Evolutionary conservation across 2,113 vertebrate genomes (phyloP).

Genomic region (Pampusana beccarii): DNA sequence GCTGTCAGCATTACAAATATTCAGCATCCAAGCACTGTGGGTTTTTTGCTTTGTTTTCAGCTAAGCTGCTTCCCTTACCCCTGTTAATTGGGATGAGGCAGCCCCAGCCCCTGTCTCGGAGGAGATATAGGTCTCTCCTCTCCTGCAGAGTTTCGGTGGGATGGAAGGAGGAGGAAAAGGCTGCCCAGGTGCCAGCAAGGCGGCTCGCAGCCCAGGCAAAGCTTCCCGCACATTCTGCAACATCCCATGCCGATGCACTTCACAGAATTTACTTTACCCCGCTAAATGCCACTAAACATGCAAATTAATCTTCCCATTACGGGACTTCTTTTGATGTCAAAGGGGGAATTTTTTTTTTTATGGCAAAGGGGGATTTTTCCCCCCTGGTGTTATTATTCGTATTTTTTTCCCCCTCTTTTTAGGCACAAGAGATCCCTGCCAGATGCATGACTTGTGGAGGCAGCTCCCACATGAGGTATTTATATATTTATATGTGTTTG

Average conservation of each 20-base stretch:
- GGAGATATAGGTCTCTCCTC: not conserved
- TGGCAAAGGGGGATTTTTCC: constrained; percentile 69
- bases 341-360: constrained; percentile 65
- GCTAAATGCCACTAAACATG: constrained; percentile 75
- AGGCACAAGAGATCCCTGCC: constrained; percentile 52
- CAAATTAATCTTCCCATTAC: constrained; percentile 77
- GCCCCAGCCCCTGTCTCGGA: not conserved
- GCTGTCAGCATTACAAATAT: not conserved
- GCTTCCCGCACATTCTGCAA: constrained; percentile 62
- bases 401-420: constrained; percentile 26
- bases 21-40: not conserved
- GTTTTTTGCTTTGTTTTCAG: not conserved
- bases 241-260: constrained; percentile 70
- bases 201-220: constrained; percentile 28
- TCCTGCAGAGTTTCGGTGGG: not conserved
- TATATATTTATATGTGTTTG: constrained; percentile 53
- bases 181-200: constrained; percentile 13
- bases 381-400: constrained; percentile 70
- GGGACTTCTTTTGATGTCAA: constrained; percentile 79
- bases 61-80: not conserved
- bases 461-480: constrained; percentile 59
- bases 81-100: not conserved
- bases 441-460: constrained; percentile 63
- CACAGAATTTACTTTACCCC: constrained; percentile 71
- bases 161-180: not conserved